phyloP scores from a whole-genome alignment of 2,888 invertebrate genomes.

The Folsomia candida region DNA sequence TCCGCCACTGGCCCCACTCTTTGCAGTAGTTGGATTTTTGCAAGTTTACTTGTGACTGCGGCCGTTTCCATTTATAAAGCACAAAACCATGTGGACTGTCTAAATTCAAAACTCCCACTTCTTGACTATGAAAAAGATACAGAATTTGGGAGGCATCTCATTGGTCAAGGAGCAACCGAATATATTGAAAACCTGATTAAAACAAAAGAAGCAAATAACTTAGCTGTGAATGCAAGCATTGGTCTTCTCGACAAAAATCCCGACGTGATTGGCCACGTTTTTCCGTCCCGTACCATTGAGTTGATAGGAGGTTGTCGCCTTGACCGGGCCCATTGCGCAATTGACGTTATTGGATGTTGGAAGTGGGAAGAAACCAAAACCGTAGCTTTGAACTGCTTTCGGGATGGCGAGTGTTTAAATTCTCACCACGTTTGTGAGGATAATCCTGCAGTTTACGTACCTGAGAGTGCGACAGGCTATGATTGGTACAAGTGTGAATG shows the following conservation, averaged over 20 bases:
- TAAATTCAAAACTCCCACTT: conserved; percentile 22
- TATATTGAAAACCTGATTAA: conserved; percentile 23
- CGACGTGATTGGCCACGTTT: conserved; percentile 14
- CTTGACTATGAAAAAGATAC: conserved; percentile 12
- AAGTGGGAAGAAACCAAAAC: background rate
- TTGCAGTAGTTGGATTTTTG: conserved; percentile 16
- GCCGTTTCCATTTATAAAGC: conserved; percentile 17
- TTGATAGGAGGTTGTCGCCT: conserved; percentile 13
- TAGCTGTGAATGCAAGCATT: conserved; percentile 3
- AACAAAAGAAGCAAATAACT: conserved; percentile 19
- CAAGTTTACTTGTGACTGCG: background rate
- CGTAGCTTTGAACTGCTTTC: too few relatives aligned
- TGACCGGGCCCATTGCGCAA: background rate
- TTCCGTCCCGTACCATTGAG: conserved; percentile 19
- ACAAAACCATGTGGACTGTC: conserved; percentile 17
- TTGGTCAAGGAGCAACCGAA: conserved; percentile 8
- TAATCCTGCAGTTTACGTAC: background rate
- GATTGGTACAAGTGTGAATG: too few relatives aligned
- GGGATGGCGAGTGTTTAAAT: too few relatives aligned
- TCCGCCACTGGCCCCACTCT: conserved; percentile 26
- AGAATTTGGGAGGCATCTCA: background rate
- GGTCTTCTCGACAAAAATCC: conserved; percentile 11
- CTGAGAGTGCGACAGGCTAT: too few relatives aligned
- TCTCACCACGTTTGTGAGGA: background rate
- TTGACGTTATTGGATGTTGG: background rate